Conservation (phyloP, 2,113 vertebrate genomes). For the Boulengeromyrus knoepffleri region DNA sequence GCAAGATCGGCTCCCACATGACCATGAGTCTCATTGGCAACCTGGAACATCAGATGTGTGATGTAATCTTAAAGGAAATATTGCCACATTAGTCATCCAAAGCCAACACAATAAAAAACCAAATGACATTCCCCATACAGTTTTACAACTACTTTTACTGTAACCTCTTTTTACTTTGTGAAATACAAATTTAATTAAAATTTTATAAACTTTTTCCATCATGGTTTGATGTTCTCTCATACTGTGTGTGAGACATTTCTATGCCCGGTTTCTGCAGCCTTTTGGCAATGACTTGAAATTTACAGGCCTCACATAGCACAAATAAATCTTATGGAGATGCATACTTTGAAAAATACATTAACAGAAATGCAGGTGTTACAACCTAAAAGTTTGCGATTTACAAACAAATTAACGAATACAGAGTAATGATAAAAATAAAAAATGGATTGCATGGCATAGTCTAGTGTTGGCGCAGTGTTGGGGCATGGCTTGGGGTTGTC, state of each 20-base stretch:
- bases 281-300: background rate
- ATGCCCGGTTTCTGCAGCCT: background rate
- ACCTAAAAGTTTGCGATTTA: too few species aligned
- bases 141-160: background rate
- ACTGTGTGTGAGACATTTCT: background rate
- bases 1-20: constrained; percentile 96
- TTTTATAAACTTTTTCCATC: background rate
- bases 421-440: too few species aligned
- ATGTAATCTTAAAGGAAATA: background rate
- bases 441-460: too few species aligned
- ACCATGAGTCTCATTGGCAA: constrained; percentile 96
- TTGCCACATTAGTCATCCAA: background rate
- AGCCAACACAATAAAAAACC: background rate
- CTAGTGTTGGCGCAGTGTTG: too few species aligned
- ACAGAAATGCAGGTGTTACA: background rate
- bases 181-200: background rate
- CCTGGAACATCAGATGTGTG: constrained; percentile 55
- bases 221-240: background rate
- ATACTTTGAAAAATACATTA: background rate
- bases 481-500: too few species aligned
- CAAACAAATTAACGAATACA: too few species aligned
- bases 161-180: background rate
- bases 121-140: background rate
- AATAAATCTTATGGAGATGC: background rate
- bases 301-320: background rate